These are phyloP conservation scores for Amaurobius ferox DNA, from an alignment of 2,888 invertebrate species.

Conservation along the genomic window DNA sequence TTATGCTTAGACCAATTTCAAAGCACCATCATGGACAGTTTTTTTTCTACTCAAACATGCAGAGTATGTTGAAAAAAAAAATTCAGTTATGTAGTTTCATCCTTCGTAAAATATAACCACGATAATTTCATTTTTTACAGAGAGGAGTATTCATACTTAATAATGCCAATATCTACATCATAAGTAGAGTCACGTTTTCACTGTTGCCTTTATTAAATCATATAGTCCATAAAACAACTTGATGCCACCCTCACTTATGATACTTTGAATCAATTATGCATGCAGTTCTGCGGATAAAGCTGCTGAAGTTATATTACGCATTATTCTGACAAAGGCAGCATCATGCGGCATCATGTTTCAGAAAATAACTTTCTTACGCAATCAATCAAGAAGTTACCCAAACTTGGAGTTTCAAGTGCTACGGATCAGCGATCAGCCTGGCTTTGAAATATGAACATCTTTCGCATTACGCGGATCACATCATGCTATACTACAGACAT, in stretches of 20 bases:
- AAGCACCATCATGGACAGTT: too few species aligned
- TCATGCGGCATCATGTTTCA: not conserved
- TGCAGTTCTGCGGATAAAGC: not conserved
- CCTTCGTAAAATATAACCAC: too few species aligned
- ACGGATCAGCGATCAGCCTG: slow-evolving; percentile 2
- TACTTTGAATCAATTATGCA: not conserved
- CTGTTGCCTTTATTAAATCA: not conserved
- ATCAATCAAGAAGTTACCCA: not conserved
- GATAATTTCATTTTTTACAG: too few species aligned
- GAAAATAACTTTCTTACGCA: not conserved
- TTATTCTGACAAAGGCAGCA: not conserved
- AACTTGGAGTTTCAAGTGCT: not conserved
- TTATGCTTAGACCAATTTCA: too few species aligned
- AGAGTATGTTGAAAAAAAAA: too few species aligned
- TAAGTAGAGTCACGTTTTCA: not conserved
- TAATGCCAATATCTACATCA: not conserved
- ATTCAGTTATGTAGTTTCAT: too few species aligned
- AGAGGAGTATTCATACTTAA: too few species aligned
- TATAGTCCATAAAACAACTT: not conserved
- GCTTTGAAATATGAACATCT: slow-evolving; percentile 23
- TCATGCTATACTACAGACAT: slow-evolving; percentile 8
- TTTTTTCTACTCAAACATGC: too few species aligned
- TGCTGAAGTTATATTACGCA: not conserved
- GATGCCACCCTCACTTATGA: not conserved
- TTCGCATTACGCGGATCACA: slow-evolving; percentile 31